Base-by-base conservation (phyloP, 2,888 invertebrate genomes). In the Ochropacha duplaris region DNA sequence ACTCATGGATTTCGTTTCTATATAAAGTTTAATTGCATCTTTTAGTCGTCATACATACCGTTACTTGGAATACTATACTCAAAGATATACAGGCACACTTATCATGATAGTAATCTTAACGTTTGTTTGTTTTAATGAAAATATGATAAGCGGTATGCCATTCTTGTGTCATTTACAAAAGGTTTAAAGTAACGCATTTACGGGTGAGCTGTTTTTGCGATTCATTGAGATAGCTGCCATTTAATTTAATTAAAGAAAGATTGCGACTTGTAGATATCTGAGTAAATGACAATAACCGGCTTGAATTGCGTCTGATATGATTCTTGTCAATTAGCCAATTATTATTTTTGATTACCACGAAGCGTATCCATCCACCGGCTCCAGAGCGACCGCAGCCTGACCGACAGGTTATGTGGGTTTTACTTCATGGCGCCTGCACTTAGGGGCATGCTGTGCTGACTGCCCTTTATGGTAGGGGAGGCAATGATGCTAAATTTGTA, bases 301-400 rank as follows among this genome's bases (percentile, higher is more conserved):
- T 64, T 56, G 58, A 50, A 57, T 56, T 60, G 57, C 62, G 62
- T 65, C 26, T 28, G 65, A 63, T 65, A 71, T 66, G 69, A 70
- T 72, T 75, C 71, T 75, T 70, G 60, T 74, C 68, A 87, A 87
- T 88, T 86, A 86, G 80, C 78, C 78, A 83, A 86, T 84, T 79
- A 84, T 79, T 85, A 86, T 88, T 87, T 89, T 87, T 83, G 86
- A 87, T 88, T 87, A 86, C 78, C 72, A 75, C 72, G 71, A 68
- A 81, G 81, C 84, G 79, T 84, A 80, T 79, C 81, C 73, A 74
- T 72, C 67, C 71, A 68, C 69, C 65, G 72, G 71, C 68, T 44
- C 16, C n/a, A 44, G 31, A 31, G 44, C 19, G 78, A 72, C 73
- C 70, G 73, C 66, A 65, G 59, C 36, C 66, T 62, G 68, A 61